Conservation (phyloP, 2,797 vertebrate species). For the Graptemys geographica region DNA sequence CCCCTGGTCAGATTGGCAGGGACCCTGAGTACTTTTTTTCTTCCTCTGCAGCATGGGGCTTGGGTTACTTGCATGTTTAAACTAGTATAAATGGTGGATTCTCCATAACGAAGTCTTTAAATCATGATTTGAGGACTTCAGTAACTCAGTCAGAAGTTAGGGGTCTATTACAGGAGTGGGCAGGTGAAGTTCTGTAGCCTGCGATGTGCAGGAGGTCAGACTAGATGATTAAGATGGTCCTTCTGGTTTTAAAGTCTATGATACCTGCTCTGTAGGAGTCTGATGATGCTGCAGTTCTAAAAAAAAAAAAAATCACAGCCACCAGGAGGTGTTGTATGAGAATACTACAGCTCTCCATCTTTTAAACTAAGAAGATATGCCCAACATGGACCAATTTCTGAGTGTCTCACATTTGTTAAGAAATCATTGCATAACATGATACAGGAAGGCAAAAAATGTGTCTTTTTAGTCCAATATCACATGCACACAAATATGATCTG, state of each 20-base stretch:
- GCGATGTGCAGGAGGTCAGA: not conserved
- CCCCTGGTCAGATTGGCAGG: not conserved
- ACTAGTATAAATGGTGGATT: not conserved
- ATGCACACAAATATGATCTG: not conserved
- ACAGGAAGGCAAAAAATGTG: not conserved
- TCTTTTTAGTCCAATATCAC: not conserved
- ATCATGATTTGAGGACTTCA: not conserved
- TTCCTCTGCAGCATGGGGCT: too few relatives aligned
- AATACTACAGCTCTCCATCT: not conserved
- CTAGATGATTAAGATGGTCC: not conserved
- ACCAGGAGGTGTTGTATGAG: not conserved
- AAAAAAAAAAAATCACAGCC: too few relatives aligned
- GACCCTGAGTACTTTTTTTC: not conserved
- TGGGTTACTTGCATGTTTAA: not conserved
- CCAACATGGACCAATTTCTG: not conserved
- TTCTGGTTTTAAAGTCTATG: not conserved
- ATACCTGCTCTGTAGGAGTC: not conserved
- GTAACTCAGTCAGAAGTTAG: not conserved
- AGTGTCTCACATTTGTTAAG: not conserved
- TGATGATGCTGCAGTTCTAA: not conserved
- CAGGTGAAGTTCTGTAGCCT: not conserved
- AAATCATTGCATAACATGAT: not conserved
- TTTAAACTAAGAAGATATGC: not conserved
- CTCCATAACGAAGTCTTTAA: not conserved
- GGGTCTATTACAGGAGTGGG: not conserved